Evolutionary conservation across 2,113 vertebrate genomes (phyloP).

Genomic region (Thomomys bottae): DNA sequence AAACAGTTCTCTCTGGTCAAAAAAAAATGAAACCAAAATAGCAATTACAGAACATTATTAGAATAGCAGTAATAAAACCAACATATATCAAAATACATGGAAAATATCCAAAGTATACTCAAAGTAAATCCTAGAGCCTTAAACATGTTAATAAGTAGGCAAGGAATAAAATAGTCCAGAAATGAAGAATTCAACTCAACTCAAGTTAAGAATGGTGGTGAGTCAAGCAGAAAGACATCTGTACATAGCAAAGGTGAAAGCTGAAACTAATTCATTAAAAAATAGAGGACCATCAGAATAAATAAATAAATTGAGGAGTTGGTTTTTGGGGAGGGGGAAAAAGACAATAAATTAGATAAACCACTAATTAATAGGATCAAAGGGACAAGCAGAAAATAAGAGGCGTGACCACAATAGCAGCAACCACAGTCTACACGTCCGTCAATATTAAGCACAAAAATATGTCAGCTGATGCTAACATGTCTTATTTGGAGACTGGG

Average conservation of each 20-base stretch:
- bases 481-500: neutral
- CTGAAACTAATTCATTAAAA: slow-evolving; percentile 42
- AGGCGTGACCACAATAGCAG: neutral
- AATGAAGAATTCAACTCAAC: neutral
- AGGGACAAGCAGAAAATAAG: neutral
- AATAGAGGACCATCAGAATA: slow-evolving; percentile 17
- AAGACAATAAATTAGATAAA: slow-evolving; percentile 45
- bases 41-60: slow-evolving; percentile 68
- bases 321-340: slow-evolving; percentile 17
- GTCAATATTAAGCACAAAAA: neutral
- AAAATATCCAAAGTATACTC: slow-evolving; percentile 48
- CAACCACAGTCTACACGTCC: neutral
- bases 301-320: slow-evolving; percentile 45
- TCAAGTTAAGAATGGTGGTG: neutral
- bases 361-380: slow-evolving; percentile 30
- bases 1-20: slow-evolving; percentile 70
- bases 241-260: slow-evolving; percentile 17
- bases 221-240: neutral
- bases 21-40: slow-evolving; percentile 77
- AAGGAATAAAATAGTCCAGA: slow-evolving; percentile 10
- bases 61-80: slow-evolving; percentile 51
- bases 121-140: slow-evolving; percentile 44
- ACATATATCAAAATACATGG: slow-evolving; percentile 67
- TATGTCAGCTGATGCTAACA: neutral
- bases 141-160: slow-evolving; percentile 59